A percentile compares a stretch with the other conserved stretches of the same genome.
These are phyloP conservation scores for Siderastrea siderea DNA, from an alignment of 92 coral and sea anemone genomes.

Conservation along the genomic window DNA sequence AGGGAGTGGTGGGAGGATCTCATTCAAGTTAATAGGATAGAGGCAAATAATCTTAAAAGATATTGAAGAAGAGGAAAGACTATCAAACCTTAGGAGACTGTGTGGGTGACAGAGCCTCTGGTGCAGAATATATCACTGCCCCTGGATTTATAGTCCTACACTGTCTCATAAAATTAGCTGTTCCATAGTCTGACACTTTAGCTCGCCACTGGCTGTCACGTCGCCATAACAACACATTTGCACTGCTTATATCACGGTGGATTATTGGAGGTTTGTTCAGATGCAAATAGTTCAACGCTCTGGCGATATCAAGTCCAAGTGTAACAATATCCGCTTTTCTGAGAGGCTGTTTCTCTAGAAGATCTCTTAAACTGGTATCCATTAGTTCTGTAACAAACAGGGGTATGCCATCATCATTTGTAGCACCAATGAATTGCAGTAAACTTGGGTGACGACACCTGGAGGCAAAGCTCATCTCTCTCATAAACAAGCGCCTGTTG, in stretches of 20 bases:
- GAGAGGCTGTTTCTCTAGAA: constrained; percentile 81
- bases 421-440: constrained; percentile 95
- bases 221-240: constrained; percentile 96
- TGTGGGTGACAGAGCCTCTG: constrained; percentile 86
- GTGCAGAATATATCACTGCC: constrained; percentile 92
- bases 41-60: no score
- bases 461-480: constrained; percentile 96
- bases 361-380: constrained; percentile 80
- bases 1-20: no score
- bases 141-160: constrained; percentile 94
- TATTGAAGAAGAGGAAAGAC: neutral
- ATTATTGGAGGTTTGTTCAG: constrained; percentile 94
- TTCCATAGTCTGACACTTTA: constrained; percentile 96
- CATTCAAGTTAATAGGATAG: no score
- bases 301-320: constrained; percentile 82
- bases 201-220: constrained; percentile 92
- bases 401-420: constrained; percentile 88
- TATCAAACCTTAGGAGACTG: constrained; percentile 93
- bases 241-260: constrained; percentile 96
- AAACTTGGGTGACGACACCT: constrained; percentile 95
- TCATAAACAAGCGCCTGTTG: constrained; percentile 89
- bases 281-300: constrained; percentile 93
- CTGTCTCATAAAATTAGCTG: constrained; percentile 96
- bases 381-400: constrained; percentile 93
- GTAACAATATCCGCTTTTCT: constrained; percentile 72